Evolutionary conservation across 2,888 invertebrate genomes (phyloP), one percentile per base, ranked within the genome.

Genomic region (Polietes domitor): DNA sequence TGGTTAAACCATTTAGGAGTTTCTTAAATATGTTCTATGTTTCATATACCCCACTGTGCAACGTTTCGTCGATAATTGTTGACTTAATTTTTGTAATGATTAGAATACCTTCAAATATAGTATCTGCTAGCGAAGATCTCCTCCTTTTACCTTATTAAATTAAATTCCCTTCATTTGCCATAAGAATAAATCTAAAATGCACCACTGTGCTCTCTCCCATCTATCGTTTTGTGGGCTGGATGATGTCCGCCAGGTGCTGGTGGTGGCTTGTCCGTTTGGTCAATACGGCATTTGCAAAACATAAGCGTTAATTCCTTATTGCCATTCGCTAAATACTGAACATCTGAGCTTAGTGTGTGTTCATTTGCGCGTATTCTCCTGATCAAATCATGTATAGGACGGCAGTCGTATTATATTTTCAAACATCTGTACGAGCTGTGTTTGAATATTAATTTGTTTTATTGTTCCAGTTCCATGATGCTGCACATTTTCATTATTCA

Each of bases 261-360:
- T 37, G 1, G 47, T 47, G 12, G n/a, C 3, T 37, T 37, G 4
- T 3, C 32, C 32, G 32, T 7, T 61, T 32, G 61, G 32, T 19
- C 65, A 41, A 41, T 41, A 19, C 17, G 55, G 53, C 55, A 55
- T 53, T 55, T 63, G 12, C n/a, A 50, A 28, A 47, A 71, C 71
- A 83, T n/a, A 26, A 55, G 77, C 75, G 65, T 58, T 83, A 80
- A 83, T 74, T 63, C 77, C 63, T 75, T 47, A 47, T 50, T 75
- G 32, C 12, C 68, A 26, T 15, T 53, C 37, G 12, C 37, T 37
- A 37, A 37, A 19, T 21, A 53, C 53, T 21, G 10, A 19, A 53
- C 53, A 53, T 58, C 37, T 21, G 70, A n/a, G 65, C 21, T 32
- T 55, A 70, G 58, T 50, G 47, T 53, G 43, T 68, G 73, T 73